These are phyloP conservation scores for Trachelus stipa DNA, from an alignment of 2,888 invertebrate genomes.

Conservation along the genomic window DNA sequence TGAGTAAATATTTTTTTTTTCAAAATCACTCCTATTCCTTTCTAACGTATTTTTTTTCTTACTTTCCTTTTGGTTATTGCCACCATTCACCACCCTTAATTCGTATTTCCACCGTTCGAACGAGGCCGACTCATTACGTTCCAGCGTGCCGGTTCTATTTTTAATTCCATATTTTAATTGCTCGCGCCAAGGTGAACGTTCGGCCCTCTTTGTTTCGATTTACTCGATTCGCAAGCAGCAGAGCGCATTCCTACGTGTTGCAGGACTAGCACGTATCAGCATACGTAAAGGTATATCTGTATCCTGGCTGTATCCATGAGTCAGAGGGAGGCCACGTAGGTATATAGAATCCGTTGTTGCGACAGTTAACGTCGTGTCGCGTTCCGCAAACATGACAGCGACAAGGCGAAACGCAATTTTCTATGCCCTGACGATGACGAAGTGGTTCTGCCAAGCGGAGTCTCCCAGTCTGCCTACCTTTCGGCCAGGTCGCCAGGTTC, in stretches of 20 bases:
- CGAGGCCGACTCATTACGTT: not conserved
- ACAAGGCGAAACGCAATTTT: slow-evolving; percentile 45
- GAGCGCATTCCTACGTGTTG: not conserved
- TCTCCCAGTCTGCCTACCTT: slow-evolving; percentile 35
- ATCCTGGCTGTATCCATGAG: not conserved
- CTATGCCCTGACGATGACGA: slow-evolving; percentile 43
- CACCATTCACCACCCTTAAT: not conserved
- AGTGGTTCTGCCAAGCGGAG: slow-evolving; percentile 36
- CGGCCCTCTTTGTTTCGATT: not conserved
- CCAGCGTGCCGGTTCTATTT: not conserved
- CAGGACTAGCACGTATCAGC: not conserved
- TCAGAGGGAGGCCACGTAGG: not conserved
- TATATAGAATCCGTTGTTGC: slow-evolving; percentile 38
- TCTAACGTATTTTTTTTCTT: not conserved
- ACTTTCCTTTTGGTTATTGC: not conserved
- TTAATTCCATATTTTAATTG: not conserved
- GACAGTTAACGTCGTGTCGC: slow-evolving; percentile 50
- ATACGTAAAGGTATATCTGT: not conserved
- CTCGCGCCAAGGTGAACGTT: not conserved
- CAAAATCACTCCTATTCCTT: not conserved
- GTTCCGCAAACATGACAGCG: slow-evolving; percentile 48
- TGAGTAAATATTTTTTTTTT: not conserved
- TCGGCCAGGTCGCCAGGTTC: slow-evolving; percentile 12
- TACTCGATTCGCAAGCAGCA: not conserved
- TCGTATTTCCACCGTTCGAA: not conserved